Percentiles rank a stretch among this genome's conserved stretches.
Evolutionary conservation across 2,797 vertebrate genomes (phyloP).

Genomic region (Sebastolobus altivelis): DNA sequence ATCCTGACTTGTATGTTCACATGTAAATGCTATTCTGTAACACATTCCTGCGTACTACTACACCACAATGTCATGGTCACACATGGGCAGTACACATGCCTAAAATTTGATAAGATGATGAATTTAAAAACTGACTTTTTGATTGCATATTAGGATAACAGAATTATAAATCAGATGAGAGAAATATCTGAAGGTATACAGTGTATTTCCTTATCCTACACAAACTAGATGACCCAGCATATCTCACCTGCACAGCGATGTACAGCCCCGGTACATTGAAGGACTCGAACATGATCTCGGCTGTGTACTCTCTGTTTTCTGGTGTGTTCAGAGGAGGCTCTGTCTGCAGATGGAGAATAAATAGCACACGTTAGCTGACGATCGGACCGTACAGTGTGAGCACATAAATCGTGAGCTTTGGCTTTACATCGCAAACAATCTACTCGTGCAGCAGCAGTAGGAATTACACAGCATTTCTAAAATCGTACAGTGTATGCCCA

Average conservation of each 20-base stretch:
- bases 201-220: neutral
- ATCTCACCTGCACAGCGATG: constrained; percentile 93
- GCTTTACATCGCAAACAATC: too few species aligned
- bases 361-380: neutral
- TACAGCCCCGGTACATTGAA: constrained; percentile 97
- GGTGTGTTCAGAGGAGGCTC: constrained; percentile 94
- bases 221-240: neutral
- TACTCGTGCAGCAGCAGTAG: too few species aligned
- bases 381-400: too few species aligned
- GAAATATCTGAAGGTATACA: neutral
- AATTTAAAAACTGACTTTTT: neutral
- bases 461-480: too few species aligned
- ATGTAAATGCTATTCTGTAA: neutral
- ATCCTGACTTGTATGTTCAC: neutral
- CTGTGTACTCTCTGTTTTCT: constrained; percentile 94
- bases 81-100: neutral
- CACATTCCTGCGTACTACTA: neutral
- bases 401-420: too few species aligned
- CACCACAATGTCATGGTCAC: neutral
- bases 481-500: too few species aligned
- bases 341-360: constrained; percentile 82
- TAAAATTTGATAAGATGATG: too few species aligned
- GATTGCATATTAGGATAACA: neutral
- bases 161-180: neutral
- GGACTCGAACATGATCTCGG: constrained; percentile 96